Evolutionary conservation across 2,797 vertebrate species (phyloP), one percentile per base, ranked within the genome.

Genomic region (Schizopygopsis pylzovi): DNA sequence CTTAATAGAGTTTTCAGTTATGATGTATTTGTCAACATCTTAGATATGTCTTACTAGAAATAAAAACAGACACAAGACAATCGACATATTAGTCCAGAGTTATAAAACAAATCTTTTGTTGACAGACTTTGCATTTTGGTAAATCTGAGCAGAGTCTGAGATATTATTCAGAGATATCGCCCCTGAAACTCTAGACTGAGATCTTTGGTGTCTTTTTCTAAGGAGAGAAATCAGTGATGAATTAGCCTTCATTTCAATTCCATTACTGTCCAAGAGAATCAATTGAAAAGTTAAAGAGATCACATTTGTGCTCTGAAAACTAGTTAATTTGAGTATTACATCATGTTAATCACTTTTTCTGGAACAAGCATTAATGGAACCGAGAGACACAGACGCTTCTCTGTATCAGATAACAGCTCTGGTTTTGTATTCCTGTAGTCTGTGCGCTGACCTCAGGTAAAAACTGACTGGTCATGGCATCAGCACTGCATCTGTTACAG

Each of bases 261-360:
- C 56, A 63, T 79, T 61, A 61, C 54, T 43, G 76, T 61, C 75
- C 11, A 13, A 33, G 11, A 28, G 39, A 63, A 45, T 79, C 77
- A 63, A 43, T 61, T 43, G 39, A 79, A 61, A 79, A 61, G 56
- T 79, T 79, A 79, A 78, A 78, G 76, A 79, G 54, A 79, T 28
- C n/a, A 20, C 10, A 76, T 76, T 78, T 9, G 13, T 25, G 37
- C 76, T 41, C 37, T 41, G 52, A 78, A 78, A 78, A 78, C 54
- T 22, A 41, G 37, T 39, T 59, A 59, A 78, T 78, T 49, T 59
- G 61, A 49, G 59, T 37, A 33, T 67, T 47, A 67, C 43, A 80
- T 80, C 43, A 80, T 37, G 59, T 33, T 47, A 33, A 47, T 80
- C 6, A 0, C 61, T 65, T 80, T 79, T 65, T 47, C 59, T 47